Conservation (phyloP, 2,113 vertebrate species). For the Dicentrarchus labrax region DNA sequence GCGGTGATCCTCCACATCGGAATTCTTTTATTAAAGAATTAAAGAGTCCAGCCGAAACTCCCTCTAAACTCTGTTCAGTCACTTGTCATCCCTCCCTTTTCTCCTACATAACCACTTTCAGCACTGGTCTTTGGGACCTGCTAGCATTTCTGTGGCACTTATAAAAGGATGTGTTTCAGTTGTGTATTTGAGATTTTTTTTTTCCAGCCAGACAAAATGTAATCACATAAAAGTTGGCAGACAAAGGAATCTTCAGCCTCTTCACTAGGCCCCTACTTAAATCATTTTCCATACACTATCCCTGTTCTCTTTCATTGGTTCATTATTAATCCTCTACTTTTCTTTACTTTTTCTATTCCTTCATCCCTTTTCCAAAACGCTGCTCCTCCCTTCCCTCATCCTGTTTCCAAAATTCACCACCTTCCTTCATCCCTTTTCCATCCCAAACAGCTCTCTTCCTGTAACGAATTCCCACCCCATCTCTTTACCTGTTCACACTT, state of each 20-base stretch:
- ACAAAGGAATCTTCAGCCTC: constrained; percentile 14
- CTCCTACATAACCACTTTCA: constrained; percentile 18
- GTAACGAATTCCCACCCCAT: background rate
- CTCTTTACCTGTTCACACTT: constrained; percentile 9
- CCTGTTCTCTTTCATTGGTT: constrained; percentile 29
- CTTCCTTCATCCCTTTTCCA: constrained; percentile 31
- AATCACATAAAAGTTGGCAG: constrained; percentile 14
- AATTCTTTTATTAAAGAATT: constrained; percentile 51
- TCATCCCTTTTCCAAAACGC: constrained; percentile 28
- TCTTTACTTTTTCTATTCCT: constrained; percentile 25
- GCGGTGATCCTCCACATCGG: constrained; percentile 38
- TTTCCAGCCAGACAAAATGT: constrained; percentile 12
- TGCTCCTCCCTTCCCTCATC: constrained; percentile 12
- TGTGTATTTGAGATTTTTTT: background rate
- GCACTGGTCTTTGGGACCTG: background rate
- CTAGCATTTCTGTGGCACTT: background rate
- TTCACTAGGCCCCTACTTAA: background rate
- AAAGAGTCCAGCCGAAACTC: constrained; percentile 37
- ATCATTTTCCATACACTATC: constrained; percentile 4
- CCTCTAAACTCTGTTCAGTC: constrained; percentile 33
- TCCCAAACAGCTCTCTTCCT: constrained; percentile 14
- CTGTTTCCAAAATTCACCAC: constrained; percentile 29
- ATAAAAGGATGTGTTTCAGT: constrained; percentile 21
- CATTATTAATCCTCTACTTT: constrained; percentile 22
- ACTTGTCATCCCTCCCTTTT: constrained; percentile 37